phyloP scores from a whole-genome alignment of 2,797 vertebrate species.

The Parambassis ranga region DNA sequence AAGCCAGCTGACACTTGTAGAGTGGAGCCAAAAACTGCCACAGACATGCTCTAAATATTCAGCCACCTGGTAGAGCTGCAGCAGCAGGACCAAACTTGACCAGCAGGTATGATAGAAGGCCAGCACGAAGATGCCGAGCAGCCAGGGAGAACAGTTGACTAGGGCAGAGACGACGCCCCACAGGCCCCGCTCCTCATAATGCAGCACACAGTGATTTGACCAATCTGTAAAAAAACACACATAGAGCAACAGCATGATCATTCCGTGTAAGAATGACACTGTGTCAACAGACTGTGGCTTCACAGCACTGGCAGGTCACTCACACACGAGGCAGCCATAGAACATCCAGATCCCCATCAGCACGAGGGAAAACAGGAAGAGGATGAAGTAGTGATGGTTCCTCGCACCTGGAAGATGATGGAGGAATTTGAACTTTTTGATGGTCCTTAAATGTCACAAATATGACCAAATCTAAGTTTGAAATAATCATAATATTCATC shows the following conservation, averaged over 20 bases:
- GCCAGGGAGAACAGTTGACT: slow-evolving; percentile 89
- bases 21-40: no score
- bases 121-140: slow-evolving; percentile 84
- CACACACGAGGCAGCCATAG: slow-evolving; percentile 86
- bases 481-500: no score
- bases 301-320: slow-evolving; percentile 52
- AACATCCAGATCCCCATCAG: slow-evolving; percentile 84
- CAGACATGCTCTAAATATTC: neutral
- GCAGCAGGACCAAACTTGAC: slow-evolving; percentile 78
- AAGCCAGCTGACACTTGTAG: no score
- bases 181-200: slow-evolving; percentile 78
- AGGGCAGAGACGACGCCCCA: slow-evolving; percentile 81
- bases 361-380: slow-evolving; percentile 84
- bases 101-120: slow-evolving; percentile 85
- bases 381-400: slow-evolving; percentile 90
- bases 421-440: no score
- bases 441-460: no score
- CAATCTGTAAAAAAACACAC: slow-evolving; percentile 79
- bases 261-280: neutral
- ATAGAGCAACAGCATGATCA: neutral
- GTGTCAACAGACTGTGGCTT: fast-evolving
- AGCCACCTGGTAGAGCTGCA: slow-evolving; percentile 90
- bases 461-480: no score
- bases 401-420: slow-evolving; percentile 81
- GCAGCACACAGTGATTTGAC: slow-evolving; percentile 82